Conservation (phyloP, 2,113 vertebrate genomes). For the Dromaius novaehollandiae region DNA sequence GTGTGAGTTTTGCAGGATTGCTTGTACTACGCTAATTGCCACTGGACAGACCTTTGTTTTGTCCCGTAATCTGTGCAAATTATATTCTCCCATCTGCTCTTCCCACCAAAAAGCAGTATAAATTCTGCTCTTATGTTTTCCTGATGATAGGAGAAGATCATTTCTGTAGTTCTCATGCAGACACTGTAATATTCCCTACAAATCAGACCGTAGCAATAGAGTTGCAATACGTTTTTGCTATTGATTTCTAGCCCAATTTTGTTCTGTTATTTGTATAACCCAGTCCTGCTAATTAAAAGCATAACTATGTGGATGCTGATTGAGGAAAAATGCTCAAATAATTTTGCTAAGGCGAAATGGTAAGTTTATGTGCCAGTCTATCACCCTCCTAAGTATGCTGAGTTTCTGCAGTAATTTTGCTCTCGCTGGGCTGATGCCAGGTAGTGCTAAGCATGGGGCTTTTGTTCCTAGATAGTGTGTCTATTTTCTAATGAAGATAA, state of each 20-base stretch:
- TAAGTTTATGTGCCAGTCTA: neutral
- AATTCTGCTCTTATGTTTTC: neutral
- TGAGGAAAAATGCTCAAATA: neutral
- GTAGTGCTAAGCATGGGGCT: neutral
- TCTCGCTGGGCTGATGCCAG: neutral
- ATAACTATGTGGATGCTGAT: neutral
- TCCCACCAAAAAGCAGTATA: neutral
- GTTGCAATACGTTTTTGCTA: neutral
- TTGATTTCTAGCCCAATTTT: neutral
- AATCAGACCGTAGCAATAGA: neutral
- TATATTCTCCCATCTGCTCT: neutral
- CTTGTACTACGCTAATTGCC: neutral
- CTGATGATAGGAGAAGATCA: neutral
- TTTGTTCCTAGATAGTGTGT: neutral
- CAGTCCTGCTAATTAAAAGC: neutral
- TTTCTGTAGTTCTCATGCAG: neutral
- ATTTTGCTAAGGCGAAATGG: neutral
- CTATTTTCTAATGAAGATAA: neutral
- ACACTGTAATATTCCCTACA: neutral
- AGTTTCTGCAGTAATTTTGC: neutral
- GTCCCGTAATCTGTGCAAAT: neutral
- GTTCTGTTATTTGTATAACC: neutral
- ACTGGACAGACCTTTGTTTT: neutral
- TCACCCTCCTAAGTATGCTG: neutral
- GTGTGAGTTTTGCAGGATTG: neutral